These are phyloP conservation scores for Brachycybe producta DNA, from an alignment of 2,888 invertebrate genomes.

Conservation along the genomic window DNA sequence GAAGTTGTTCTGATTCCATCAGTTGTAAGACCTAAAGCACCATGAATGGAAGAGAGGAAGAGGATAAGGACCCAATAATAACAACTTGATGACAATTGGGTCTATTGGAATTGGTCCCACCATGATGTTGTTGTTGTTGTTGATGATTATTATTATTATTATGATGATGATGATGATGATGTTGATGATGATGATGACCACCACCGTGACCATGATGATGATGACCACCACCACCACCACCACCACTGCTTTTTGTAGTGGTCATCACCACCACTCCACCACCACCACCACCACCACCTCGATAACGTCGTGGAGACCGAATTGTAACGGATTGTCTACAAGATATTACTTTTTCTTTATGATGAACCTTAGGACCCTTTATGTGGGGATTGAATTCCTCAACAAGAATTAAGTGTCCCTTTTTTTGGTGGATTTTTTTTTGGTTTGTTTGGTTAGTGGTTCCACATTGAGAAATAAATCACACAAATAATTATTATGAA, in stretches of 20 bases:
- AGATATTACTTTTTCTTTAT: too few species aligned
- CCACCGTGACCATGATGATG: constrained; percentile 19
- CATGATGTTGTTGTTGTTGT: neutral
- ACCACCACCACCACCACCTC: too few species aligned
- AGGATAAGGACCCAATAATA: neutral
- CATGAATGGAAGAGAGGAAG: neutral
- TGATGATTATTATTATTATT: constrained; percentile 21
- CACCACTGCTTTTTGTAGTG: neutral
- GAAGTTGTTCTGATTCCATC: neutral
- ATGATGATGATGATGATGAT: constrained; percentile 21
- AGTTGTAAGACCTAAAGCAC: neutral
- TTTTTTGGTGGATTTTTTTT: too few species aligned
- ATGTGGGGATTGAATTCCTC: too few species aligned
- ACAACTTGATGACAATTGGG: neutral
- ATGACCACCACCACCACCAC: constrained; percentile 8
- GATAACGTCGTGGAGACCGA: too few species aligned
- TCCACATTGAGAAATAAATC: too few species aligned
- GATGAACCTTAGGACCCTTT: too few species aligned
- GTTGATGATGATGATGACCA: constrained; percentile 7
- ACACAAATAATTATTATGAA: too few species aligned
- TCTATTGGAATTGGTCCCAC: neutral
- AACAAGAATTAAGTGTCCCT: too few species aligned
- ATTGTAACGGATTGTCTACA: too few species aligned
- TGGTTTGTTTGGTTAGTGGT: too few species aligned
- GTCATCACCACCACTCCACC: too few species aligned